Conservation (phyloP, 30 jellyfish, hydroid and myxozoan genomes). For the Turritopsis rubra region DNA sequence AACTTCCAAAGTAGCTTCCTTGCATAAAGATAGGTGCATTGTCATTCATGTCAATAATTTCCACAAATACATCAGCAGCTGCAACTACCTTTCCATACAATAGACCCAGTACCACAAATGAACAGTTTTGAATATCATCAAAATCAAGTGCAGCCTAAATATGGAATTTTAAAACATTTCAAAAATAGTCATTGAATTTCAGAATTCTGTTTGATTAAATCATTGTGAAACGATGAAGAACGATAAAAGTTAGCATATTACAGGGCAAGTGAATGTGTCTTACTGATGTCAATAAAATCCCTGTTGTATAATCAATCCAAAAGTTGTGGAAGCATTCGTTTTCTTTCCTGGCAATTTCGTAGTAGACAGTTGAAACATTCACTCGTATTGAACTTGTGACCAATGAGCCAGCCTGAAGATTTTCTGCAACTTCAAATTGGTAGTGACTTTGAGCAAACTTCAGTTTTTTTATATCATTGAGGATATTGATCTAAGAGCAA, state of each 20-base stretch:
- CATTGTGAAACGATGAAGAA: no score
- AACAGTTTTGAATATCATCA: conserved; percentile 45
- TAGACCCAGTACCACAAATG: conserved; percentile 49
- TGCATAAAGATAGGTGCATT: conserved; percentile 59
- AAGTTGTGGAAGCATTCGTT: conserved; percentile 11
- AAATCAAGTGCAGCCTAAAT: conserved; percentile 68
- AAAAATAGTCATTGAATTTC: no score
- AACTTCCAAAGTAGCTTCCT: conserved; percentile 54
- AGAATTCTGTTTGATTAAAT: no score
- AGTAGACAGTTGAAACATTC: conserved; percentile 1
- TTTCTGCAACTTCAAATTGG: conserved; percentile 3
- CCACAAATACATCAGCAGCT: conserved; percentile 40
- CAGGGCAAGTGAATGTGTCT: background rate
- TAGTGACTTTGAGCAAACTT: background rate
- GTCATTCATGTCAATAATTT: conserved; percentile 66
- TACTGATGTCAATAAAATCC: conserved; percentile 18
- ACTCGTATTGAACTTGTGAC: conserved; percentile 2
- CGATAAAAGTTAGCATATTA: no score
- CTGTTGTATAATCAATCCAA: conserved; percentile 40
- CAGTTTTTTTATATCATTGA: conserved; percentile 18
- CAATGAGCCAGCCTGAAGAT: conserved; percentile 23
- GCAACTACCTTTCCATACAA: conserved; percentile 27
- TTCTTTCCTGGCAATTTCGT: conserved; percentile 20
- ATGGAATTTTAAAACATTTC: no score
- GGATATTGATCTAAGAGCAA: conserved; percentile 10